phyloP scores from a whole-genome alignment of 2,888 invertebrate species.

The Ctenicera cuprea region DNA sequence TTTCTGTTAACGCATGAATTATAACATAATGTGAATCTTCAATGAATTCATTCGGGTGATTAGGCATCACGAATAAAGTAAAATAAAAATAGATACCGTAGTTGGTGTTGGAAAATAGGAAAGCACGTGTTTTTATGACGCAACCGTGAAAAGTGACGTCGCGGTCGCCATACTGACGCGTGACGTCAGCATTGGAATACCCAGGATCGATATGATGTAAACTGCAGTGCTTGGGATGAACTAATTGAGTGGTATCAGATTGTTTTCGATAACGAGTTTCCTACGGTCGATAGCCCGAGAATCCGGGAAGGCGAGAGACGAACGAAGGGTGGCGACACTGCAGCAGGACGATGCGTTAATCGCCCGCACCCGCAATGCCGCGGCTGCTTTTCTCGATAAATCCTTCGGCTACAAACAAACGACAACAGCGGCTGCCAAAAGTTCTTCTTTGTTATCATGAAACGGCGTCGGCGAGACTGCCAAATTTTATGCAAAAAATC shows the following conservation, averaged over 20 bases:
- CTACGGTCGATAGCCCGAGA: conserved; percentile 34
- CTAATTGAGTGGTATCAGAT: conserved; percentile 59
- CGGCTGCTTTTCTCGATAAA: conserved; percentile 15
- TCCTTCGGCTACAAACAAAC: conserved; percentile 6
- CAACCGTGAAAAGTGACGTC: conserved; percentile 69
- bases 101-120: conserved; percentile 28
- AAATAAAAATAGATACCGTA: conserved; percentile 19
- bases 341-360: conserved; percentile 38
- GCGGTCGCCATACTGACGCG: conserved; percentile 73
- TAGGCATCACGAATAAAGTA: conserved; percentile 11
- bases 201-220: conserved; percentile 64
- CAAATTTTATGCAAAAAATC: background rate
- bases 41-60: conserved; percentile 15
- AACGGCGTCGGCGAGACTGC: background rate
- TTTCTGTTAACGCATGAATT: conserved; percentile 2
- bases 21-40: conserved; percentile 9
- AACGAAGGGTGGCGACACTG: conserved; percentile 29
- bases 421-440: conserved; percentile 10
- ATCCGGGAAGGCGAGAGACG: conserved; percentile 22
- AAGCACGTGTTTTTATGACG: conserved; percentile 62
- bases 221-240: conserved; percentile 64
- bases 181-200: conserved; percentile 70
- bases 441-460: background rate
- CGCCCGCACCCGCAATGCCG: conserved; percentile 37
- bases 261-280: conserved; percentile 45